Evolutionary conservation across 2,888 invertebrate genomes (phyloP), one percentile per base, ranked within the genome.

Genomic region (Fragum sueziense): DNA sequence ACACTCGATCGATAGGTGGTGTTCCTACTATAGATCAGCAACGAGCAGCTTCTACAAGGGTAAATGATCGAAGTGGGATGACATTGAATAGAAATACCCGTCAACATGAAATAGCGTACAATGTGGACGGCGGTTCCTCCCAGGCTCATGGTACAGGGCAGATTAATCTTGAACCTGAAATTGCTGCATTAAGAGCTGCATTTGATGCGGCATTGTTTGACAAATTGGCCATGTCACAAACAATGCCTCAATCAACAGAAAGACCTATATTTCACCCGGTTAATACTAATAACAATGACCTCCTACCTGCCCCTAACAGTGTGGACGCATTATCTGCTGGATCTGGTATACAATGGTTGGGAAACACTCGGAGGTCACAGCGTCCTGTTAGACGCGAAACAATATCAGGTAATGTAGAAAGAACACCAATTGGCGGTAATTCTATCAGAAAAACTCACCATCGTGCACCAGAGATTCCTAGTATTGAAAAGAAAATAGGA

Each of bases 161-260:
- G 31, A 47, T 69, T 4, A 67, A 69, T 22, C 22, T 69, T 20
- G 69, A 69, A 27, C 69, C 69, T 9, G 69, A 69, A 52, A 27
- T 69, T 20, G 69, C 52, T 11, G 69, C 69, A 0, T n/a, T 69
- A 17, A 27, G 69, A 52, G 52, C 27, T n/a, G 69, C 69, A 4
- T 69, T 69, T 31, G 69, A 69, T 29, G 69, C 69, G 4, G 51
- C 69, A 2, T n/a, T 69, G n/a, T 69, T 69, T 52, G 69, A 69
- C 31, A 51, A 27, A 31, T 2, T 69, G 17, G 69, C 69, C 20
- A 69, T 69, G 69, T n/a, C 51, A 3, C 33, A 41, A 25, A 34
- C 65, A 1, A 65, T 65, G 65, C 25, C 37, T 22, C 4, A 22
- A 22, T 22, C 34, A 14, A 2, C n/a, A n/a, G n/a, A 27, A 41